phyloP scores from a whole-genome alignment of 2,113 vertebrate genomes.

The Ahaetulla prasina region DNA sequence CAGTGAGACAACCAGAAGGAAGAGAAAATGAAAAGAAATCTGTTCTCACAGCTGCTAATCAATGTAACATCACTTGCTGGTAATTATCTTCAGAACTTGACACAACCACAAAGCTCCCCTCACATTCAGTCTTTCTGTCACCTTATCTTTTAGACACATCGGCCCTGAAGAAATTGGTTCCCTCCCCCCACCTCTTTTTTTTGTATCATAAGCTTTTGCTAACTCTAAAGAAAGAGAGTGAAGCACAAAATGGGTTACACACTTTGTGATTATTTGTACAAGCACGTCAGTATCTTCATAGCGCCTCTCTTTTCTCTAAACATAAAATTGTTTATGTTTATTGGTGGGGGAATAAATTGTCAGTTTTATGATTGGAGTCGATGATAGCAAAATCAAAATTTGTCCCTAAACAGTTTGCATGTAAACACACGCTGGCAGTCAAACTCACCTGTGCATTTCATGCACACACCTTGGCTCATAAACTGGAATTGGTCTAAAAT shows the following conservation, averaged over 20 bases:
- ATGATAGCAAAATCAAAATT: neutral
- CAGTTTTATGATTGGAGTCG: neutral
- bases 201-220: neutral
- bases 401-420: neutral
- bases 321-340: neutral
- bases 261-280: neutral
- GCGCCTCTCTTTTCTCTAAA: neutral
- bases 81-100: slow-evolving; percentile 20
- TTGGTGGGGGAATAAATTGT: neutral
- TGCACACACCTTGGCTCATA: neutral
- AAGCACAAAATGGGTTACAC: neutral
- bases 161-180: neutral
- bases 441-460: neutral
- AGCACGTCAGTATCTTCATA: neutral
- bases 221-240: neutral
- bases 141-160: neutral
- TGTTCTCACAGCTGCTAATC: slow-evolving; percentile 10
- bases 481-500: neutral
- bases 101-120: neutral
- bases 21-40: slow-evolving; percentile 13
- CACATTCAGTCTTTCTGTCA: slow-evolving; percentile 4
- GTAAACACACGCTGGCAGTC: neutral
- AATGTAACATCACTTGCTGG: slow-evolving; percentile 12
- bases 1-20: neutral
- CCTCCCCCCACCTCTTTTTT: too few species aligned